Percentiles rank a stretch among this genome's conserved stretches.
phyloP scores from a whole-genome alignment of 2,797 vertebrate genomes.

The Protonibea diacanthus region DNA sequence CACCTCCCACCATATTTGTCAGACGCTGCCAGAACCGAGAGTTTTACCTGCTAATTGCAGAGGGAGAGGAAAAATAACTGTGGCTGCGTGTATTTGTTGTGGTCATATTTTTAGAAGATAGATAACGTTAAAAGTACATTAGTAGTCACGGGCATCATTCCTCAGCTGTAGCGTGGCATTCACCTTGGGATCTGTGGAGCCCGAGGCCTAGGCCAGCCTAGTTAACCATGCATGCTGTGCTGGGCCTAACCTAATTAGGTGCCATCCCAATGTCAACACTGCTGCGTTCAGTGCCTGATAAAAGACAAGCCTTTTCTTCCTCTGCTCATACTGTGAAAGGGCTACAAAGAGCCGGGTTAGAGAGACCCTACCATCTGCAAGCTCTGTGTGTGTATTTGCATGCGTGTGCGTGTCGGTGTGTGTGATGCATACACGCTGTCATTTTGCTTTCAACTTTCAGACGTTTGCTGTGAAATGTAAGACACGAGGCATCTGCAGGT shows the following conservation, averaged over 20 bases:
- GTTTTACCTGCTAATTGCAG: conserved; percentile 51
- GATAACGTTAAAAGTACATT: conserved; percentile 58
- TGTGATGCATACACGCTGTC: conserved; percentile 46
- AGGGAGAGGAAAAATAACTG: conserved; percentile 20
- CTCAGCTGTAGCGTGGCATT: conserved; percentile 64
- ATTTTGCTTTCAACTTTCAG: conserved; percentile 53
- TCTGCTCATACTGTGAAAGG: conserved; percentile 72
- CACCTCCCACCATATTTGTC: conserved; percentile 24
- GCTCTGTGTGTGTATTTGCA: conserved; percentile 47
- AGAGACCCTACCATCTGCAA: conserved; percentile 76
- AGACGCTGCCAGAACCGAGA: conserved; percentile 23
- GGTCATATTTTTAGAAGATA: conserved; percentile 61
- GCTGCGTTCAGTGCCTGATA: conserved; percentile 75
- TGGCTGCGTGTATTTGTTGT: conserved; percentile 22
- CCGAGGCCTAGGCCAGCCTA: conserved; percentile 80
- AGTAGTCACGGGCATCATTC: conserved; percentile 61
- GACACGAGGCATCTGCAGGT: conserved; percentile 38
- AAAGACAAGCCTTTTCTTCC: conserved; percentile 75
- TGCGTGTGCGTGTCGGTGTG: conserved; percentile 33
- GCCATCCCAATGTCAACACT: conserved; percentile 84
- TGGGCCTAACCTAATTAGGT: conserved; percentile 83
- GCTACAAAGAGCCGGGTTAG: conserved; percentile 68
- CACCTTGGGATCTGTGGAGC: conserved; percentile 80
- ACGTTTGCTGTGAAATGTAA: conserved; percentile 32
- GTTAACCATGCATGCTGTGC: conserved; percentile 80